Conservation (phyloP, 2,797 vertebrate species). For the Xenentodon cancila region DNA sequence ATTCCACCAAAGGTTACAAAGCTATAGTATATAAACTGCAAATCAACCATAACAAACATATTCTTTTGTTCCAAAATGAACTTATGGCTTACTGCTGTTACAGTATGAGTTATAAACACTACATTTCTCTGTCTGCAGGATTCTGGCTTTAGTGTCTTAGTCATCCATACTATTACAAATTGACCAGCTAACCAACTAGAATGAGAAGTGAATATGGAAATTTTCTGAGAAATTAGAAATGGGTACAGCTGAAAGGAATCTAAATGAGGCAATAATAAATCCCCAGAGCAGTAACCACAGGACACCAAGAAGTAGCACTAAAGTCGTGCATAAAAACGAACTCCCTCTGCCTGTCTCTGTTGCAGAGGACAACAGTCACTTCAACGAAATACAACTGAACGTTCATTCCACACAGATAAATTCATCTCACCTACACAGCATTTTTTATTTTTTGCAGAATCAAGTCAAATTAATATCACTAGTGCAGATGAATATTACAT, state of each 20-base stretch:
- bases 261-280: slow-evolving; percentile 13
- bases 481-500: neutral
- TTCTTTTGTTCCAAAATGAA: no score
- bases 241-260: slow-evolving; percentile 14
- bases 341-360: slow-evolving; percentile 13
- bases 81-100: no score
- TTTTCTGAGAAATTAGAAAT: slow-evolving; percentile 12
- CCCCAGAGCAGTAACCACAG: slow-evolving; percentile 13
- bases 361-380: slow-evolving; percentile 55
- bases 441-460: neutral
- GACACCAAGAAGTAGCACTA: slow-evolving; percentile 17
- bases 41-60: no score
- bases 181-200: slow-evolving; percentile 2
- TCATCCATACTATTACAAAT: slow-evolving; percentile 1
- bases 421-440: slow-evolving; percentile 25
- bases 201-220: slow-evolving; percentile 7
- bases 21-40: no score
- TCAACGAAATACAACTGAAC: slow-evolving; percentile 36
- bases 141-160: no score
- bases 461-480: neutral
- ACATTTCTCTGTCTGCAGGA: no score
- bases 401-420: slow-evolving; percentile 14
- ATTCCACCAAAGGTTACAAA: no score
- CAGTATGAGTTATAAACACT: no score
- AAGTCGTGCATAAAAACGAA: slow-evolving; percentile 32